Evolutionary conservation across 2,797 vertebrate species (phyloP).

Genomic region (Lerista edwardsae): DNA sequence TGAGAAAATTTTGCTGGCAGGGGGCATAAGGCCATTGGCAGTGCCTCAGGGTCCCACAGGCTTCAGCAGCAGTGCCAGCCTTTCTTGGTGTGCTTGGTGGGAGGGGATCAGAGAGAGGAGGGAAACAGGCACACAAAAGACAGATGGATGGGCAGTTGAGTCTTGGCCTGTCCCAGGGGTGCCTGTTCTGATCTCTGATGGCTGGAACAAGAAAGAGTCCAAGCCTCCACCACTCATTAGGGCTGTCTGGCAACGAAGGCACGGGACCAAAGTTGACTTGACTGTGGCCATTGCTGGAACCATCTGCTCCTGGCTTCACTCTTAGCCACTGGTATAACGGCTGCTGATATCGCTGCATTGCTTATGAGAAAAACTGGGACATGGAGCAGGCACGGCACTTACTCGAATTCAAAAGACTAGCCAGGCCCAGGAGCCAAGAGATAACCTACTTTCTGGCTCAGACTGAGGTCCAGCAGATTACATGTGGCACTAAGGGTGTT

Average conservation of each 20-base stretch:
- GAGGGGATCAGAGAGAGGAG: neutral
- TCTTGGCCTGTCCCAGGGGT: neutral
- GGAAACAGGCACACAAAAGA: neutral
- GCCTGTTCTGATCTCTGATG: neutral
- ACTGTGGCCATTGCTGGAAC: neutral
- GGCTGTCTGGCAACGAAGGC: neutral
- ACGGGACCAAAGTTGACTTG: neutral
- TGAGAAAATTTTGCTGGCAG: conserved; percentile 30
- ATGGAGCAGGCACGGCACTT: neutral
- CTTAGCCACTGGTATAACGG: neutral
- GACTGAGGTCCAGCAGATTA: neutral
- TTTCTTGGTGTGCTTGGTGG: neutral
- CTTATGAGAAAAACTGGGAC: neutral
- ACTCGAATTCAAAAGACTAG: neutral
- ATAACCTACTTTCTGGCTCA: neutral
- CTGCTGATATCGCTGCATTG: neutral
- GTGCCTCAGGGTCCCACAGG: neutral
- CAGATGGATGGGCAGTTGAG: neutral
- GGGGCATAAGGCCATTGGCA: conserved; percentile 12
- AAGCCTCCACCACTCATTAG: neutral
- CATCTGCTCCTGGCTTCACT: neutral
- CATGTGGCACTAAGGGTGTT: neutral
- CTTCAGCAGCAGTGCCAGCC: neutral
- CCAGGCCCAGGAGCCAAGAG: no score
- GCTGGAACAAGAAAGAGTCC: neutral